Evolutionary conservation across 1,140 invertebrate genomes (phyloP).

Genomic region (Acromyrmex echinatior): DNA sequence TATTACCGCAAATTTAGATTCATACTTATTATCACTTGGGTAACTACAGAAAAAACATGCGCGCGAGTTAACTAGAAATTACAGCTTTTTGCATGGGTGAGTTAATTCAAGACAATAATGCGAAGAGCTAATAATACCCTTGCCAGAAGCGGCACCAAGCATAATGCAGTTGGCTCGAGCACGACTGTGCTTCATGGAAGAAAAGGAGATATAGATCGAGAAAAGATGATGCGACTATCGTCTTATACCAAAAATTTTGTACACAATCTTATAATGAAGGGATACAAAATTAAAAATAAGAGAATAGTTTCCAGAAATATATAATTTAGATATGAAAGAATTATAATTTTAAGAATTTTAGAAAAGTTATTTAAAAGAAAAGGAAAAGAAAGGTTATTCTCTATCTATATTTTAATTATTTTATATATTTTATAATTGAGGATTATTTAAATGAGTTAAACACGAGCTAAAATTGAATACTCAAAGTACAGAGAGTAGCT

Average conservation of each 20-base stretch:
- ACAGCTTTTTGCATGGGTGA: constrained; percentile 40
- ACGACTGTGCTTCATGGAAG: not conserved
- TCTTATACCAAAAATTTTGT: not conserved
- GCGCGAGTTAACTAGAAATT: constrained; percentile 38
- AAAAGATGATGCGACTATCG: not conserved
- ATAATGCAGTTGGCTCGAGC: constrained; percentile 25
- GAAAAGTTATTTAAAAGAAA: not conserved
- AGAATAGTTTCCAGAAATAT: not conserved
- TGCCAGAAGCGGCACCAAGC: constrained; percentile 8
- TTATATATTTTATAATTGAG: not conserved
- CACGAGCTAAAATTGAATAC: not conserved
- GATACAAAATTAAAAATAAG: not conserved
- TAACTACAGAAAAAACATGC: not conserved
- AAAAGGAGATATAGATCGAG: not conserved
- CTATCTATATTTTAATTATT: constrained; percentile 15
- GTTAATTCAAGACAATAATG: constrained; percentile 43
- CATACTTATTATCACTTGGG: constrained; percentile 26
- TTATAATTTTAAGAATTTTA: not conserved
- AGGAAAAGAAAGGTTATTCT: not conserved
- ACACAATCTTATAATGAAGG: not conserved
- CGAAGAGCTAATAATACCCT: constrained; percentile 40
- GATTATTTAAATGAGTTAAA: not conserved
- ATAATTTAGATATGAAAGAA: not conserved
- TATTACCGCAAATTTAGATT: constrained; percentile 20
- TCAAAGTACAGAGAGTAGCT: not conserved